Percentiles rank a stretch among this genome's conserved stretches.
Evolutionary conservation across 2,888 invertebrate species (phyloP).

Genomic region (Torymus aiolomorphi): DNA sequence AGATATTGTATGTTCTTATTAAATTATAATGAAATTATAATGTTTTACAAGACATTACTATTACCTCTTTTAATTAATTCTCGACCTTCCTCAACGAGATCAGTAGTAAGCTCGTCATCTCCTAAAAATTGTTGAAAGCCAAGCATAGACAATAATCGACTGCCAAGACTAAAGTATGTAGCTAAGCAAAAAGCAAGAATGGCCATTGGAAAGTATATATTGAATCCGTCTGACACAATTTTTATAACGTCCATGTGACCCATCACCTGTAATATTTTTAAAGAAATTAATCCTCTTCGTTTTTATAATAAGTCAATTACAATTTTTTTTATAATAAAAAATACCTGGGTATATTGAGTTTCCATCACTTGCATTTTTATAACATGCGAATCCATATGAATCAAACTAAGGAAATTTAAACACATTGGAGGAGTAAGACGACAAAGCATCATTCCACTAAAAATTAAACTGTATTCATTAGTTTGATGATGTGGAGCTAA

Average conservation of each 20-base stretch:
- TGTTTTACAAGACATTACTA: neutral
- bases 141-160: conserved; percentile 90
- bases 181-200: conserved; percentile 94
- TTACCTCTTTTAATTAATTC: conserved; percentile 92
- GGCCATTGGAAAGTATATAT: conserved; percentile 98
- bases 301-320: neutral
- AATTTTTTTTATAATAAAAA: conserved; percentile 61
- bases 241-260: conserved; percentile 99
- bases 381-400: conserved; percentile 98
- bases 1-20: conserved; percentile 26
- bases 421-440: conserved; percentile 98
- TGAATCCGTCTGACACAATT: conserved; percentile 97
- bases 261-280: conserved; percentile 84
- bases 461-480: conserved; percentile 98
- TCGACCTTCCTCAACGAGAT: conserved; percentile 94
- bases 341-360: conserved; percentile 95
- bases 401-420: conserved; percentile 96
- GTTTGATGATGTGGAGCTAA: conserved; percentile 98
- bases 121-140: conserved; percentile 98
- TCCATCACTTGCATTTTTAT: conserved; percentile 88
- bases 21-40: neutral
- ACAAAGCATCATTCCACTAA: conserved; percentile 98
- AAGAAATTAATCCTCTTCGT: conserved; percentile 15
- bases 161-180: conserved; percentile 95
- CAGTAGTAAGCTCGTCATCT: conserved; percentile 94